These are phyloP conservation scores for Cecropterus lyciades DNA, from an alignment of 1,140 invertebrate genomes.

Conservation along the genomic window DNA sequence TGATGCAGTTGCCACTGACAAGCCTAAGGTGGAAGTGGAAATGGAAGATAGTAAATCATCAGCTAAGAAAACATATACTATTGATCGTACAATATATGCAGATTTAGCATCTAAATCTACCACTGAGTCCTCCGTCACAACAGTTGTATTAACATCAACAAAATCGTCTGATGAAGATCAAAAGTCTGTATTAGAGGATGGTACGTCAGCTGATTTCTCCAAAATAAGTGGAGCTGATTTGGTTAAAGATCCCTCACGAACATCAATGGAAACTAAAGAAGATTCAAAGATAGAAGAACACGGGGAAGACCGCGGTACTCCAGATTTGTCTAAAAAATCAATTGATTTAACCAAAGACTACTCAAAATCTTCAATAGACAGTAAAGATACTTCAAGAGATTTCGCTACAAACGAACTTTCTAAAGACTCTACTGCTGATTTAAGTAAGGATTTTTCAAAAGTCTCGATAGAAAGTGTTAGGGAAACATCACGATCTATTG, in stretches of 20 bases:
- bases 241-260: slow-evolving; percentile 74
- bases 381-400: slow-evolving; percentile 79
- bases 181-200: slow-evolving; percentile 75
- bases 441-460: slow-evolving; percentile 77
- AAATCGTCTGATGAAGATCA: slow-evolving; percentile 78
- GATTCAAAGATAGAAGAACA: slow-evolving; percentile 69
- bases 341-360: slow-evolving; percentile 78
- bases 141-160: slow-evolving; percentile 73
- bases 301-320: slow-evolving; percentile 68
- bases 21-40: too few species aligned
- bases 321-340: slow-evolving; percentile 78
- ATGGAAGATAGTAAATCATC: slow-evolving; percentile 45
- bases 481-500: slow-evolving; percentile 74
- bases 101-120: slow-evolving; percentile 77
- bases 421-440: slow-evolving; percentile 77
- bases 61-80: slow-evolving; percentile 64
- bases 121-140: slow-evolving; percentile 77
- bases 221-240: slow-evolving; percentile 78
- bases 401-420: slow-evolving; percentile 80
- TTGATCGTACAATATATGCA: slow-evolving; percentile 62
- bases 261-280: slow-evolving; percentile 73
- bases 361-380: slow-evolving; percentile 79
- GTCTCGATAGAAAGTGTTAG: slow-evolving; percentile 76
- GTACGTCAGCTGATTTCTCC: slow-evolving; percentile 75
- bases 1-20: slow-evolving; percentile 37